Conservation (phyloP, 1,140 invertebrate species). For the Drosophila auraria region DNA sequence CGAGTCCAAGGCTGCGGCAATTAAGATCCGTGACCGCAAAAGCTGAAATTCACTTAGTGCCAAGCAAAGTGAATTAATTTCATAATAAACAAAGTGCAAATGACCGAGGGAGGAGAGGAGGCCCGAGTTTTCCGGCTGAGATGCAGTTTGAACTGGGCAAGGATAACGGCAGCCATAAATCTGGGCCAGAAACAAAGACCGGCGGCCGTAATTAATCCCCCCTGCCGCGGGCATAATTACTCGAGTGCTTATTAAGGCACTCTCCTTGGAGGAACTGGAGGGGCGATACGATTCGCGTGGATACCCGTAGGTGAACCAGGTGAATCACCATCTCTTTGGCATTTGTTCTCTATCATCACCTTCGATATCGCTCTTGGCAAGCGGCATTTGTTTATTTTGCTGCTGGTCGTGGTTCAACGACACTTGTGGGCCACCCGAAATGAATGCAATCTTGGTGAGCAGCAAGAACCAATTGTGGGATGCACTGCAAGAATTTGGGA, state of each 20-base stretch:
- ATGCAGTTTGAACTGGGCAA: slow-evolving; percentile 34
- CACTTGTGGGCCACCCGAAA: slow-evolving; percentile 16
- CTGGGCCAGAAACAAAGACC: slow-evolving; percentile 7
- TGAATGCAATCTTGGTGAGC: slow-evolving; percentile 15
- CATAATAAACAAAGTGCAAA: slow-evolving; percentile 43
- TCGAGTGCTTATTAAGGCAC: background rate
- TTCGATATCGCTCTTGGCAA: slow-evolving; percentile 19
- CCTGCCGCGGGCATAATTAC: background rate
- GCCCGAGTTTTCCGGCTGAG: slow-evolving; percentile 18
- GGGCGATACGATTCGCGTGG: background rate
- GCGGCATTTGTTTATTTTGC: slow-evolving; percentile 18
- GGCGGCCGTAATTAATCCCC: background rate
- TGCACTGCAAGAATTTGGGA: background rate
- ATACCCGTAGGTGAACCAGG: background rate
- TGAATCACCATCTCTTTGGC: slow-evolving; percentile 32
- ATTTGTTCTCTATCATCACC: slow-evolving; percentile 17
- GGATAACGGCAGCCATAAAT: slow-evolving; percentile 22
- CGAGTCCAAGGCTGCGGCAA: slow-evolving; percentile 38
- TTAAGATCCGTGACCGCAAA: slow-evolving; percentile 53
- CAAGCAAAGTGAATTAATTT: slow-evolving; percentile 51
- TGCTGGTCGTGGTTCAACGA: slow-evolving; percentile 42
- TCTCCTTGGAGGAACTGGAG: background rate
- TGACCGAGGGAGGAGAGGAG: background rate
- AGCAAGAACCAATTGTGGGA: background rate
- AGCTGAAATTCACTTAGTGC: slow-evolving; percentile 51